Percentiles rank a stretch among this genome's conserved stretches.
phyloP scores from a whole-genome alignment of 2,888 invertebrate species.

The Brachypterus glaber region DNA sequence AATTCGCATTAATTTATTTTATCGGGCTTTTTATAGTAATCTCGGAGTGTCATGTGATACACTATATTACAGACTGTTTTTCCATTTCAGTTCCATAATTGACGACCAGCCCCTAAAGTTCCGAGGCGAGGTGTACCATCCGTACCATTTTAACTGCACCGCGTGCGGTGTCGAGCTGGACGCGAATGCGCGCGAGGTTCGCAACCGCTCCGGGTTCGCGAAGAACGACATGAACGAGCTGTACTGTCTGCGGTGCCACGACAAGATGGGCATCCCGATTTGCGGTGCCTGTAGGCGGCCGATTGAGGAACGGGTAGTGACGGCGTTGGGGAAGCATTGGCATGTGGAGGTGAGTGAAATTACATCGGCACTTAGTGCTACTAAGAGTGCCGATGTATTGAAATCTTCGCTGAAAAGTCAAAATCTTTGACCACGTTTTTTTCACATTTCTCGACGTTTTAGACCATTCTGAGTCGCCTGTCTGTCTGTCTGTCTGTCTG shows the following conservation, averaged over 20 bases:
- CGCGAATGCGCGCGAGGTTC: constrained; percentile 91
- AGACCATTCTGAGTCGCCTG: too few relatives aligned
- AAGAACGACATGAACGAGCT: constrained; percentile 91
- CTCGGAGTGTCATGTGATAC: too few relatives aligned
- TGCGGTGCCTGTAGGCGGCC: constrained; percentile 98
- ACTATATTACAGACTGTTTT: too few relatives aligned
- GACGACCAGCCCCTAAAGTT: constrained; percentile 86
- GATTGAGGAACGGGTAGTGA: constrained; percentile 97
- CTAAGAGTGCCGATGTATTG: too few relatives aligned
- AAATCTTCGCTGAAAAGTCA: too few relatives aligned
- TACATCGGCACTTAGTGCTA: too few relatives aligned
- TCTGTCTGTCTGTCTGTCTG: too few relatives aligned
- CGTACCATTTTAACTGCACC: constrained; percentile 98
- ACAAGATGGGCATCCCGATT: constrained; percentile 99
- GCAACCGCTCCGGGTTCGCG: constrained; percentile 79
- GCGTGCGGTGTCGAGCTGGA: constrained; percentile 87
- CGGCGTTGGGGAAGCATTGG: constrained; percentile 97
- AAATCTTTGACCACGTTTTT: too few relatives aligned
- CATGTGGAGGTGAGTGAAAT: constrained; percentile 76
- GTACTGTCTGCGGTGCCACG: constrained; percentile 95
- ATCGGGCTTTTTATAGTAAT: too few relatives aligned
- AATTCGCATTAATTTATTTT: too few relatives aligned
- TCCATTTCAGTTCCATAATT: constrained; percentile 64
- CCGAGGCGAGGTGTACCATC: constrained; percentile 96
- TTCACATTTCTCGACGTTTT: too few relatives aligned